phyloP scores from a whole-genome alignment of 2,113 vertebrate species.

The Cacatua alba region DNA sequence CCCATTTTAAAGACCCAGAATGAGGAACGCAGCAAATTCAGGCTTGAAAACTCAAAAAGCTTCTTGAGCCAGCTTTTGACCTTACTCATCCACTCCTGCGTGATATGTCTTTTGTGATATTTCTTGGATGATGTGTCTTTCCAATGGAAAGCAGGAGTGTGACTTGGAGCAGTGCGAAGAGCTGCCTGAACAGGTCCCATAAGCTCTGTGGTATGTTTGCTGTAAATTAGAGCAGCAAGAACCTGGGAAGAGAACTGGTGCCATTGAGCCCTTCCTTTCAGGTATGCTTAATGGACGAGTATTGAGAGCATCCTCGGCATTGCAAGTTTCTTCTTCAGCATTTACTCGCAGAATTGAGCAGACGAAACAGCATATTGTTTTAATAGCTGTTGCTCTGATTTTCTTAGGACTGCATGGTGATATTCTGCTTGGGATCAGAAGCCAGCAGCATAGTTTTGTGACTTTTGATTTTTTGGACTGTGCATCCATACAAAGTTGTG shows the following conservation, averaged over 20 bases:
- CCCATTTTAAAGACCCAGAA: background rate
- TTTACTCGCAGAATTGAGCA: background rate
- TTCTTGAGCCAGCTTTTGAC: background rate
- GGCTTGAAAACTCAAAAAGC: background rate
- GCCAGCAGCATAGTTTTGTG: background rate
- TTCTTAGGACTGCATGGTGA: background rate
- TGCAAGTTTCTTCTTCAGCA: background rate
- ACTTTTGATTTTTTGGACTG: background rate
- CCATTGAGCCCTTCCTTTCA: background rate
- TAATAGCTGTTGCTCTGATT: background rate
- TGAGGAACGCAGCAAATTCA: background rate
- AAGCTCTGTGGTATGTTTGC: background rate
- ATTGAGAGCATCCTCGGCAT: accelerated
- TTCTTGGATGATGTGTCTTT: background rate
- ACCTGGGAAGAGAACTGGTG: background rate
- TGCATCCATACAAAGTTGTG: background rate
- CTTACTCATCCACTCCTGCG: accelerated
- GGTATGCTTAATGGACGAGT: too few relatives aligned
- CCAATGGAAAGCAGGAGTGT: accelerated
- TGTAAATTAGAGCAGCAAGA: background rate
- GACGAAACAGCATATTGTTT: accelerated
- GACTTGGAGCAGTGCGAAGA: background rate
- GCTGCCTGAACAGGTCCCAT: background rate
- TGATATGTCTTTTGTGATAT: accelerated
- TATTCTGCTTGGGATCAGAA: background rate